phyloP scores from a whole-genome alignment of 2,113 vertebrate species.

The Alectura lathami region DNA sequence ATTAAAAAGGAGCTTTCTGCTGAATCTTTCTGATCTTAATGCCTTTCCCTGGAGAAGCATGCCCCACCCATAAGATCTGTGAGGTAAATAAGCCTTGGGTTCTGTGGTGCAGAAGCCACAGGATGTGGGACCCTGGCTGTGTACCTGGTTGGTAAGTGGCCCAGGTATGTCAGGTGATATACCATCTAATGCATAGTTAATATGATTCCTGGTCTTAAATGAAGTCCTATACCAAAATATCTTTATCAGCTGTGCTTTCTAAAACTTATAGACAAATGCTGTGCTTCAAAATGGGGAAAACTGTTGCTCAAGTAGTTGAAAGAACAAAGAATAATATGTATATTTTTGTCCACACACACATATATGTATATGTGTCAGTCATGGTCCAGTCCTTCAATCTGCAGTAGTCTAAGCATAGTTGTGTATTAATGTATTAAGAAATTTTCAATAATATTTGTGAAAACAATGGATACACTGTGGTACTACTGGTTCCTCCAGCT shows the following conservation, averaged over 20 bases:
- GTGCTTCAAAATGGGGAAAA: background rate
- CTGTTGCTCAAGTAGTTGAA: background rate
- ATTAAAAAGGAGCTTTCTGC: background rate
- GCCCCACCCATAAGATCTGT: background rate
- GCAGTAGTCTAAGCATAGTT: background rate
- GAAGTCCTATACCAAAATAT: background rate
- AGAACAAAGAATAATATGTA: background rate
- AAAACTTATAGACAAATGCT: background rate
- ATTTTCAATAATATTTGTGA: background rate
- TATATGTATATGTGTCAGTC: background rate
- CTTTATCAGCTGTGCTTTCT: background rate
- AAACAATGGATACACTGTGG: background rate
- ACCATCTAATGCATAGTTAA: background rate
- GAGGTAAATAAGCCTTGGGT: too few species aligned
- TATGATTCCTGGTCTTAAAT: background rate
- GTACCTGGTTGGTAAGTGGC: background rate
- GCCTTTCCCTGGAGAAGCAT: background rate
- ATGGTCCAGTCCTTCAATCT: background rate
- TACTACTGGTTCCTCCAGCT: background rate
- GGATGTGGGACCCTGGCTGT: background rate
- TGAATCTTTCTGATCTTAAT: background rate
- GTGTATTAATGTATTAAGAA: background rate
- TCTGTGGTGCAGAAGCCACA: background rate
- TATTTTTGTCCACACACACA: background rate
- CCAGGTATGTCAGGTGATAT: background rate